These are phyloP conservation scores for Cydia pomonella DNA, from an alignment of 1,140 invertebrate species.

Conservation along the genomic window DNA sequence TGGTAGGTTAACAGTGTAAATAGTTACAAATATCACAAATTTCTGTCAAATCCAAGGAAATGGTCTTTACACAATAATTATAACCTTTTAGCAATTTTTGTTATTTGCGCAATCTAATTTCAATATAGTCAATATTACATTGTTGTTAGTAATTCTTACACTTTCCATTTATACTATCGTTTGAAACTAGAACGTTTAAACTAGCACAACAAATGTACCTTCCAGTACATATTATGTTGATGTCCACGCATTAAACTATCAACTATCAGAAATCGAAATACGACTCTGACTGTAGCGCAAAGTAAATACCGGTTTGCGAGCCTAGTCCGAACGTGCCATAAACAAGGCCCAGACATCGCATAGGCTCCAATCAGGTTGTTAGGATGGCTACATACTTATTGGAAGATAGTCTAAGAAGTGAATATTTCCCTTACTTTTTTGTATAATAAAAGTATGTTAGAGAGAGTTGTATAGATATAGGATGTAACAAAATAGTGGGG, in stretches of 20 bases:
- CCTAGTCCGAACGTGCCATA: constrained; percentile 23
- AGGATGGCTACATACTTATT: not conserved
- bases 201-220: not conserved
- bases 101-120: too few species aligned
- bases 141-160: too few species aligned
- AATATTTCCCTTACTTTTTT: not conserved
- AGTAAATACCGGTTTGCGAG: constrained; percentile 48
- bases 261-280: constrained; percentile 19
- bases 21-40: too few species aligned
- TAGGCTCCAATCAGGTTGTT: constrained; percentile 40
- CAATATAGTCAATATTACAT: too few species aligned
- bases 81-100: too few species aligned
- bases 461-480: too few species aligned
- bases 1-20: too few species aligned
- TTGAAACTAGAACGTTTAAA: not conserved
- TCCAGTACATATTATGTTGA: not conserved
- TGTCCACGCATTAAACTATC: constrained; percentile 11
- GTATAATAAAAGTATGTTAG: not conserved
- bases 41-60: too few species aligned
- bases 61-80: too few species aligned
- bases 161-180: not conserved
- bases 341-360: constrained; percentile 39
- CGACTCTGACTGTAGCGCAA: constrained; percentile 38
- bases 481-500: too few species aligned
- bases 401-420: not conserved